phyloP scores from a whole-genome alignment of 2,113 vertebrate species.

The Cyanoramphus novaezelandiae region DNA sequence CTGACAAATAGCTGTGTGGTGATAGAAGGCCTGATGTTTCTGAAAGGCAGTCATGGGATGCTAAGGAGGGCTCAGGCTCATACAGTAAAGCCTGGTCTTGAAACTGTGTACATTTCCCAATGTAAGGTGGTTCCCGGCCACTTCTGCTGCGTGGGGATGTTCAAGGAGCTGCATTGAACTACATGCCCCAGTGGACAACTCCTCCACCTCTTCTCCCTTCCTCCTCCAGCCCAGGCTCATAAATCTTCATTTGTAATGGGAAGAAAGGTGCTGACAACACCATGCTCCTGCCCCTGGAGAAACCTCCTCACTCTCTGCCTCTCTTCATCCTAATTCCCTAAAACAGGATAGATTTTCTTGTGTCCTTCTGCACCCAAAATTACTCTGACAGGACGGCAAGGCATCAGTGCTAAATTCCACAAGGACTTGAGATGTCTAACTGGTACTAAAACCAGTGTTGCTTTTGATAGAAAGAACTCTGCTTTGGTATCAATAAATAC shows the following conservation, averaged over 20 bases:
- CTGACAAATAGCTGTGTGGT: neutral
- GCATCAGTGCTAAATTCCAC: neutral
- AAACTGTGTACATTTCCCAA: neutral
- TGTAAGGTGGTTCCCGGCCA: accelerated
- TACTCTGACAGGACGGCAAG: neutral
- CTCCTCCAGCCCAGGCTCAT: neutral
- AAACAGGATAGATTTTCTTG: neutral
- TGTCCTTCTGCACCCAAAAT: neutral
- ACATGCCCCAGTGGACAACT: neutral
- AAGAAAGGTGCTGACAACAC: neutral
- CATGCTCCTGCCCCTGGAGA: neutral
- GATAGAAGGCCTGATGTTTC: accelerated
- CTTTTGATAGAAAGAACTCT: neutral
- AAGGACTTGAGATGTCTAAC: neutral
- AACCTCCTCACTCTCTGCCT: neutral
- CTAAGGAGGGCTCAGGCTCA: accelerated
- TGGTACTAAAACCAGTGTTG: neutral
- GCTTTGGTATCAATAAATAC: neutral
- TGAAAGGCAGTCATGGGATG: neutral
- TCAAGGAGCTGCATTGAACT: accelerated
- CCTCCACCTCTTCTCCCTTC: neutral
- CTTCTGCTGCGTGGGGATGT: neutral
- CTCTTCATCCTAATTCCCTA: neutral
- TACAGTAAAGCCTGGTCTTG: neutral
- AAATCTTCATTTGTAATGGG: neutral